Conservation (phyloP, 1,140 invertebrate species). For the Euborellia annulipes region DNA sequence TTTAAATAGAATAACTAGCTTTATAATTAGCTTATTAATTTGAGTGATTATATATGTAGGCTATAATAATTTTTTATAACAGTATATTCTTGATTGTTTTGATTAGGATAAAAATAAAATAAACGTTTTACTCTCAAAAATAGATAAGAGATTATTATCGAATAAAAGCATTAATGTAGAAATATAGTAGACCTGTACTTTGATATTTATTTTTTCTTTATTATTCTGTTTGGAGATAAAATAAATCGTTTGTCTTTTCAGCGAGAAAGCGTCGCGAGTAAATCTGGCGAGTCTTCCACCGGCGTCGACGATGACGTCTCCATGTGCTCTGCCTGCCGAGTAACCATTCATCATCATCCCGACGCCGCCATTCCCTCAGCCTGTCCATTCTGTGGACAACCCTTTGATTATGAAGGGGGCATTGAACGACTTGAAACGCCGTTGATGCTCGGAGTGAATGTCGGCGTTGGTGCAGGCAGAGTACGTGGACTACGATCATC, state of each 20-base stretch:
- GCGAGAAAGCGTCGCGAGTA: constrained; percentile 7
- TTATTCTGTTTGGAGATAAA: background rate
- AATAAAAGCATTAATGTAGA: too few relatives aligned
- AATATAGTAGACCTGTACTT: too few relatives aligned
- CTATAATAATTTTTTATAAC: too few relatives aligned
- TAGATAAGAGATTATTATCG: too few relatives aligned
- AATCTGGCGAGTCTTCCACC: background rate
- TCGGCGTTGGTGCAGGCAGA: constrained; percentile 15
- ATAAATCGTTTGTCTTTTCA: background rate
- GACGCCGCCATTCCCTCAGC: constrained; percentile 3
- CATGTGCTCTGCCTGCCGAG: constrained; percentile 17
- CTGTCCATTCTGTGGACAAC: constrained; percentile 19
- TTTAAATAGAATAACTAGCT: too few relatives aligned
- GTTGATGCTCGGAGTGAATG: constrained; percentile 7
- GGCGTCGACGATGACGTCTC: constrained; percentile 13
- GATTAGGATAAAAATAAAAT: too few relatives aligned
- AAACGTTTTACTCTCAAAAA: too few relatives aligned
- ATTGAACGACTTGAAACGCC: background rate
- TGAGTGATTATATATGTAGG: too few relatives aligned
- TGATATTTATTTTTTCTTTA: background rate
- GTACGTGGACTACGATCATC: constrained; percentile 18
- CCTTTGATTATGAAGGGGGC: constrained; percentile 3
- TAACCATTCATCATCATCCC: constrained; percentile 14
- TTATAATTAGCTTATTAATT: too few relatives aligned
- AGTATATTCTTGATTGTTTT: too few relatives aligned